Conservation (phyloP, 2,113 vertebrate species). For the Psittacara wagleri region DNA sequence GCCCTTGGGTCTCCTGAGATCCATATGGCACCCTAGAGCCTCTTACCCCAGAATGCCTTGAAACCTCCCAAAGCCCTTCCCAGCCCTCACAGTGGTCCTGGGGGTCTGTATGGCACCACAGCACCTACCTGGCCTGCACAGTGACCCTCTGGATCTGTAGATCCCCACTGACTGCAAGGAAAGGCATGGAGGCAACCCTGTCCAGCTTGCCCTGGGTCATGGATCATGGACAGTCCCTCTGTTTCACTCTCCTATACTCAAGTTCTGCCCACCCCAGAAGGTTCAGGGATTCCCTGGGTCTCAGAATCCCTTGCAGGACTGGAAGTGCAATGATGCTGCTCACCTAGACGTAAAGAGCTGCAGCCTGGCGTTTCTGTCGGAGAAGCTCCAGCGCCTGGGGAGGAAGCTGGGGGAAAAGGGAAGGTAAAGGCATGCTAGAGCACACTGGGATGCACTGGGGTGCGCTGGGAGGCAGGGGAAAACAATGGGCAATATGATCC, state of each 20-base stretch:
- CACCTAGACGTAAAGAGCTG: background rate
- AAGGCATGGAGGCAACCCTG: background rate
- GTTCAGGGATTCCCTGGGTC: background rate
- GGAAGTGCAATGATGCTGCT: background rate
- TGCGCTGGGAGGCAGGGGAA: background rate
- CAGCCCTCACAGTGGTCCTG: too few species aligned
- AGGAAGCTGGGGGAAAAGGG: background rate
- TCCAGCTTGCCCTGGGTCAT: background rate
- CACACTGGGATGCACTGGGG: background rate
- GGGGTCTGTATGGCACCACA: background rate
- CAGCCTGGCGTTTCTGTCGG: background rate
- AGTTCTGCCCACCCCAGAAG: background rate
- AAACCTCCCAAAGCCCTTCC: background rate
- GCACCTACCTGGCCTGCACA: background rate
- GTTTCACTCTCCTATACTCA: background rate
- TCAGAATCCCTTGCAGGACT: background rate
- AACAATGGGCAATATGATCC: background rate
- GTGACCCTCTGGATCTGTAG: background rate
- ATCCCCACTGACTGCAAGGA: background rate
- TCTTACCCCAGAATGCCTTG: background rate
- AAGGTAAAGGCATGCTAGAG: background rate
- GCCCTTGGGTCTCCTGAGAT: background rate
- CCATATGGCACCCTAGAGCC: background rate
- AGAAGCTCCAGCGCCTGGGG: accelerated
- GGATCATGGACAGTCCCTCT: background rate